A percentile compares a stretch with the other conserved stretches of the same genome.
Evolutionary conservation across 23 tunicate genomes (phyloP).

Genomic region (Clavelina lepadiformis): DNA sequence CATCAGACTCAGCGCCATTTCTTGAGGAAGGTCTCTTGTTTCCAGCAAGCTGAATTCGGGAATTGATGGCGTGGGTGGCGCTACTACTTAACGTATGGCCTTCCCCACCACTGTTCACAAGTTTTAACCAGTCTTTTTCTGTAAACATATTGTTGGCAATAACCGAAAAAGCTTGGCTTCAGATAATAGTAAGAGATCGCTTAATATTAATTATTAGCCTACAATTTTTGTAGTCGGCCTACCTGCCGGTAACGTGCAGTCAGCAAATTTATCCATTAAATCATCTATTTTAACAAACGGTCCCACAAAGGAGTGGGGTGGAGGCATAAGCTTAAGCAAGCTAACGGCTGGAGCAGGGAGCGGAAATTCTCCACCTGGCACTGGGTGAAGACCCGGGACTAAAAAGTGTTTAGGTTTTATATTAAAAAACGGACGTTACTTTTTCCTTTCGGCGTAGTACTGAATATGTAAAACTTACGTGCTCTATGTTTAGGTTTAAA

Average conservation of each 20-base stretch:
- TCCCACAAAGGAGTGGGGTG: slow-evolving; percentile 73
- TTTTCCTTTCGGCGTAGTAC: not conserved
- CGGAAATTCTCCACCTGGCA: slow-evolving; percentile 97
- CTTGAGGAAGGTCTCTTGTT: slow-evolving; percentile 51
- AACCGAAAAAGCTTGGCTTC: not conserved
- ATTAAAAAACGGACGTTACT: too few relatives aligned
- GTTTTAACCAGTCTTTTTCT: slow-evolving; percentile 91
- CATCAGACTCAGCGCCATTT: slow-evolving; percentile 64
- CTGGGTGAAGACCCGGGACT: slow-evolving; percentile 86
- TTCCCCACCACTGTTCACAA: slow-evolving; percentile 51
- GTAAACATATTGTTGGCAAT: not conserved
- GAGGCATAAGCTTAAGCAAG: slow-evolving; percentile 74
- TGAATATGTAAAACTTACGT: slow-evolving; percentile 27
- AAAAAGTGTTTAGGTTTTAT: not conserved
- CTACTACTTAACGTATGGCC: slow-evolving; percentile 31
- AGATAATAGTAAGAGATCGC: not conserved
- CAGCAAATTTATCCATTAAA: slow-evolving; percentile 75
- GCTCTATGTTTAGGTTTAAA: slow-evolving; percentile 81
- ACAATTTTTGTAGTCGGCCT: not conserved
- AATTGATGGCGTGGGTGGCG: not conserved
- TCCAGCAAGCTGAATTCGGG: slow-evolving; percentile 13
- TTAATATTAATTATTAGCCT: not conserved
- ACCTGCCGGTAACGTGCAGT: slow-evolving; percentile 51
- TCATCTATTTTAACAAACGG: slow-evolving; percentile 90
- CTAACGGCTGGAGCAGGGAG: slow-evolving; percentile 51